A percentile compares a stretch with the other conserved stretches of the same genome.
Conservation (phyloP, 2,888 invertebrate species). For the Nebria brevicollis region DNA sequence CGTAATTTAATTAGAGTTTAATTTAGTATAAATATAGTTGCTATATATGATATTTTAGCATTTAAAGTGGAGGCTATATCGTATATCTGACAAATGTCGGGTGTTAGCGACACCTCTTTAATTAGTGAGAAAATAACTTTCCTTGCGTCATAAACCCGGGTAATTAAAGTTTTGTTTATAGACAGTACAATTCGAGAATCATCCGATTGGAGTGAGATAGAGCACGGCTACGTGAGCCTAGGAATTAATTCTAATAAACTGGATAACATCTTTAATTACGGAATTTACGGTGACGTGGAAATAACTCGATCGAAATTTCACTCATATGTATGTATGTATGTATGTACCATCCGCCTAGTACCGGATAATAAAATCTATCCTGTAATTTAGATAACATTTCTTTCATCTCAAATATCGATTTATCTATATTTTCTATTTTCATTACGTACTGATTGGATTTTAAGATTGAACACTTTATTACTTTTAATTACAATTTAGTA, state of each 20-base stretch:
- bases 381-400: no score
- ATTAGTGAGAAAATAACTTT: constrained; percentile 39
- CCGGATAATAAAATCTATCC: no score
- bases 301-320: no score
- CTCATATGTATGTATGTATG: no score
- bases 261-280: constrained; percentile 39
- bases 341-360: no score
- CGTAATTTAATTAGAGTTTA: no score
- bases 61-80: constrained; percentile 29
- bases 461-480: no score
- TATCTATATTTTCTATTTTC: no score
- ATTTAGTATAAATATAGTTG: no score
- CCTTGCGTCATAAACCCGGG: constrained; percentile 28
- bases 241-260: constrained; percentile 36
- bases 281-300: constrained; percentile 19
- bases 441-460: no score
- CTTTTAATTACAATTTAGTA: no score
- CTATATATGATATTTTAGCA: constrained; percentile 18
- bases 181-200: constrained; percentile 33
- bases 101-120: constrained; percentile 38
- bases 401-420: no score
- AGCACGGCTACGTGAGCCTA: constrained; percentile 2
- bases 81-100: constrained; percentile 20
- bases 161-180: constrained; percentile 42
- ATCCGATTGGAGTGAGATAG: constrained; percentile 16